Conservation (phyloP, 2,113 vertebrate genomes). For the Phodopus roborovskii region DNA sequence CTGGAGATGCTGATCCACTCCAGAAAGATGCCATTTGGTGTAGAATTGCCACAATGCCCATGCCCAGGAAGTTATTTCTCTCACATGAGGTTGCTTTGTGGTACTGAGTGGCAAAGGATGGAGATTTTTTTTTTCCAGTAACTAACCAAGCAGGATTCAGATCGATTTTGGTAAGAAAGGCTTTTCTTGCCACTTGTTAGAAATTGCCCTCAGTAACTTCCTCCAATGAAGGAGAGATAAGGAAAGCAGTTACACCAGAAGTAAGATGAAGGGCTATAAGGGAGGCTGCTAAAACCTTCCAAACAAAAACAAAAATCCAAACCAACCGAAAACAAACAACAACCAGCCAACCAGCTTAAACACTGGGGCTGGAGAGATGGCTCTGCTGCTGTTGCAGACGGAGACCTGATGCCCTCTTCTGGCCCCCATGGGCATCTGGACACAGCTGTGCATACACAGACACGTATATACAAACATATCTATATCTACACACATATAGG, state of each 20-base stretch:
- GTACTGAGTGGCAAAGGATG: too few species aligned
- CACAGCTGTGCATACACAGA: neutral
- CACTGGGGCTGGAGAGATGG: neutral
- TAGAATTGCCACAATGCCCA: too few species aligned
- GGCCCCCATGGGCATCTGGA: neutral
- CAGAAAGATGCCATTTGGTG: neutral
- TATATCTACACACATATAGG: too few species aligned
- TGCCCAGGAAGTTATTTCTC: neutral
- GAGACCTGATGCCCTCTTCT: neutral
- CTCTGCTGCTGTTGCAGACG: neutral
- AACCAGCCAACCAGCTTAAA: neutral
- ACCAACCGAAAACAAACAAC: neutral
- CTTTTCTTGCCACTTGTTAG: neutral
- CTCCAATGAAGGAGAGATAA: constrained; percentile 14
- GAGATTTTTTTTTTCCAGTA: neutral
- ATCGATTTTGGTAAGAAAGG: neutral
- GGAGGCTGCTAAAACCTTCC: neutral
- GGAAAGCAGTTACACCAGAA: neutral
- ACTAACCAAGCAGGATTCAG: neutral
- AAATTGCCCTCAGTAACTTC: neutral
- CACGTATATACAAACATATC: neutral
- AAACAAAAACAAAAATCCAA: neutral
- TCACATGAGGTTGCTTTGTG: neutral
- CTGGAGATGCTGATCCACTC: too few species aligned
- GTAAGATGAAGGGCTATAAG: neutral